Base-by-base conservation (phyloP, 2,888 invertebrate species). In the Eilema caniola region DNA sequence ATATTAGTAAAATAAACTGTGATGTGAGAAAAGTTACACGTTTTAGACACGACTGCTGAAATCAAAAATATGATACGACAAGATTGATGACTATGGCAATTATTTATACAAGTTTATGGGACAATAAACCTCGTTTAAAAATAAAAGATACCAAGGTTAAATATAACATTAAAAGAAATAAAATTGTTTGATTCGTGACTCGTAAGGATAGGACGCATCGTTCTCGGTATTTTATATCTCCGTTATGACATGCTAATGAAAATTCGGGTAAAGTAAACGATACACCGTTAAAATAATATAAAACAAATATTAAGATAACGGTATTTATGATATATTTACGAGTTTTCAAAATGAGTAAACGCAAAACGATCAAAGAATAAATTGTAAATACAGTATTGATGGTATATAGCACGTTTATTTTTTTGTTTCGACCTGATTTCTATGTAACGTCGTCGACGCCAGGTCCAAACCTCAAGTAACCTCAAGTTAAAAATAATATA, bases 171-270 rank as follows among this genome's bases (percentile, higher is more conserved):
- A 86, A 86, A 84, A 85, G 80, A 81, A 80, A 80, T 83, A 86
- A 85, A 85, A 88, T 69, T 73, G 70, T 75, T 83, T 85, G 80
- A 72, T 88, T 92, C 92, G 93, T 93, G 93, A 92, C 88, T 87
- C 70, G 74, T 75, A 82, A 86, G 83, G 90, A 92, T 85, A 83
- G 85, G 84, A 86, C 83, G 86, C 86, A 89, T 86, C 85, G 83
- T 85, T 85, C 80, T 81, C 83, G 73, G 77, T 81, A 84, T 85
- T 89, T 86, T 88, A 86, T 87, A 84, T 77, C 80, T 82, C 82
- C 86, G 85, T 85, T 84, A 84, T 80, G 84, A 87, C 76, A 92
- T 90, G 89, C 84, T 90, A 92, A 92, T 89, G 59, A 69, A 86
- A 74, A 70, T 85, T 87, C 82, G 81, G 85, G 86, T 85, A 86